A percentile compares a stretch with the other conserved stretches of the same genome.
Evolutionary conservation across 2,113 vertebrate genomes (phyloP).

Genomic region (Lamprologus sp.): DNA sequence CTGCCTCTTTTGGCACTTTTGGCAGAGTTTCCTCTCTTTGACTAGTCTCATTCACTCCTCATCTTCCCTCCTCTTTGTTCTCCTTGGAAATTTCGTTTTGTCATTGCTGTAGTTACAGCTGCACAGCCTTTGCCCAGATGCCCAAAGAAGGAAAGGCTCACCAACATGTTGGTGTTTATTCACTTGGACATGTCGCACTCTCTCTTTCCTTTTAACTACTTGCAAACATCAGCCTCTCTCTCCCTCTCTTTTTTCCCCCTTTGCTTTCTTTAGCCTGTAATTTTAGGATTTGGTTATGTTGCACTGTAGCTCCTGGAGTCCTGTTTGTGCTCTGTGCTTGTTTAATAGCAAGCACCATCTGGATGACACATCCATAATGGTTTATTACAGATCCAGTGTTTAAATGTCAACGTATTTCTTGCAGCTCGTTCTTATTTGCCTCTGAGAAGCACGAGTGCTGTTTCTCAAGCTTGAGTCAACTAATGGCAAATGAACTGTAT

Average conservation of each 20-base stretch:
- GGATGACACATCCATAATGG: constrained; percentile 17
- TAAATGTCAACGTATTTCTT: constrained; percentile 3
- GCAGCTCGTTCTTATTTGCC: background rate
- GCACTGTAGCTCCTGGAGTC: background rate
- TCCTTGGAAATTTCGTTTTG: background rate
- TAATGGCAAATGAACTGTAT: background rate
- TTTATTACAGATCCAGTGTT: constrained; percentile 7
- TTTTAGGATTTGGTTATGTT: background rate
- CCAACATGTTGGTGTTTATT: constrained; percentile 4
- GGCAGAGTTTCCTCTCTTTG: background rate
- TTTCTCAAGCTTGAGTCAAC: background rate
- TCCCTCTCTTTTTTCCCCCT: background rate
- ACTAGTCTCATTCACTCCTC: background rate
- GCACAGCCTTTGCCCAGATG: constrained; percentile 37
- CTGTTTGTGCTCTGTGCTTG: background rate
- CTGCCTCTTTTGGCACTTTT: background rate
- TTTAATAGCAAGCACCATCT: constrained; percentile 12
- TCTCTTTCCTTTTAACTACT: background rate
- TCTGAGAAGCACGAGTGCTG: background rate
- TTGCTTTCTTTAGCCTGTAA: background rate
- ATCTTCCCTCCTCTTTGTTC: background rate
- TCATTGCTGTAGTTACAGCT: constrained; percentile 3
- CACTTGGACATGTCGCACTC: background rate
- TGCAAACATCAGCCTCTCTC: background rate
- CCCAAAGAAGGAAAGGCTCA: constrained; percentile 58